Conservation (phyloP, 2,888 invertebrate genomes). For the Meteorus cinctellus region DNA sequence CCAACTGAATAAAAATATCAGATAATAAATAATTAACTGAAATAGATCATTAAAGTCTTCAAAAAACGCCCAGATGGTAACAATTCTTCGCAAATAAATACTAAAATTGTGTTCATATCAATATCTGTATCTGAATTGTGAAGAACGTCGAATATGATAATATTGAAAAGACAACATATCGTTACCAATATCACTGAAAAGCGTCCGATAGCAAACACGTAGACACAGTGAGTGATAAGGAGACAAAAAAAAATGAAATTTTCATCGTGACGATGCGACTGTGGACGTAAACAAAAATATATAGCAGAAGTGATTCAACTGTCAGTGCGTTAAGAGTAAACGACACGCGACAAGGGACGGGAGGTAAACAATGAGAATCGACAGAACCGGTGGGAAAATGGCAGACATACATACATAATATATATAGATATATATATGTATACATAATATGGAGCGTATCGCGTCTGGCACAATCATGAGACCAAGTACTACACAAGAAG, state of each 20-base stretch:
- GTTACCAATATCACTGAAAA: too few species aligned
- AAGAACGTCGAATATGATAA: not conserved
- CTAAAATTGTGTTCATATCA: not conserved
- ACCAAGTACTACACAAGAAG: slow-evolving; percentile 10
- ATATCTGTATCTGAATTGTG: not conserved
- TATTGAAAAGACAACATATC: not conserved
- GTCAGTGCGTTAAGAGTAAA: not conserved
- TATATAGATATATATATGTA: not conserved
- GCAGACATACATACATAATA: not conserved
- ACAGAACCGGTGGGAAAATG: slow-evolving; percentile 3
- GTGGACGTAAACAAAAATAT: not conserved
- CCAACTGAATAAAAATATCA: too few species aligned
- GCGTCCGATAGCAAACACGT: not conserved
- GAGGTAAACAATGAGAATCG: not conserved
- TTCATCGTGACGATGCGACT: not conserved
- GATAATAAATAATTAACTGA: too few species aligned
- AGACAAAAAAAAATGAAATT: not conserved
- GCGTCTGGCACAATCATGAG: slow-evolving; percentile 25
- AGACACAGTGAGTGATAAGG: not conserved
- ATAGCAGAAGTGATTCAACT: slow-evolving; percentile 27
- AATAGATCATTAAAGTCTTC: not conserved
- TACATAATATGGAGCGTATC: not conserved
- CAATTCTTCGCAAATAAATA: not conserved
- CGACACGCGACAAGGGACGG: not conserved
- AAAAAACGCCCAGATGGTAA: too few species aligned